Base-by-base conservation (phyloP, 2,113 vertebrate species). In the Sigmodon hispidus region DNA sequence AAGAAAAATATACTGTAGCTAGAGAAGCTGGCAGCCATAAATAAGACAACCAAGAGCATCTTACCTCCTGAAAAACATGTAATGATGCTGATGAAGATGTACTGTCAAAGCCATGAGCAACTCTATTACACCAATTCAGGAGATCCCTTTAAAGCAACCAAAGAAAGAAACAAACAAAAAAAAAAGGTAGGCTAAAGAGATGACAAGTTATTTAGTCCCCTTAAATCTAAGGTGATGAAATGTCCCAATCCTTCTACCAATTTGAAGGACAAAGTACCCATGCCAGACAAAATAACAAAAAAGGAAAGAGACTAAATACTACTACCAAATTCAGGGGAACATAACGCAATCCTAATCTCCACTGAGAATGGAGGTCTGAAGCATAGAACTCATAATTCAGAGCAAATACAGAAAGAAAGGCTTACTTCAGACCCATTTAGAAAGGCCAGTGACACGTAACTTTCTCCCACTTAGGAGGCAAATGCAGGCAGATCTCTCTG, bases 41-140 rank as follows among this genome's bases (percentile, higher is more conserved):
- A 50, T n/a, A 24, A 73, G 12, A 77, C 97, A 73, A 93, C 94
- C 96, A 70, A 94, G 91, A 94, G 31, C 73, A 65, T 83, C 98
- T 97, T 94, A 99, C 99, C 99, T 99, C 99, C 84, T 99, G 99
- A 98, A 99, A 99, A 98, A 99, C 99, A 83, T 98, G 98, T 84
- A 99, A 98, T 43, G 99, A 98, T 36, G 99, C 98, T 80, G 98
- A 96, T 43, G 99, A 97, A 21, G 99, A 99, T 67, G 98, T 96
- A 96, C 98, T 98, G 95, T 99, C 98, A n/a, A 99, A 99, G 97
- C 98, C 98, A 96, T 98, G 97, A 29, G 97, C 98, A 97, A 99
- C 99, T 86, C 99, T 99, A 96, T 99, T 99, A 90, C 99, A 99
- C 99, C 99, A 99, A 84, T 99, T 99, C 97, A 99, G 97, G 9